phyloP scores from a whole-genome alignment of 1,140 invertebrate species.

The Cotesia typhae region DNA sequence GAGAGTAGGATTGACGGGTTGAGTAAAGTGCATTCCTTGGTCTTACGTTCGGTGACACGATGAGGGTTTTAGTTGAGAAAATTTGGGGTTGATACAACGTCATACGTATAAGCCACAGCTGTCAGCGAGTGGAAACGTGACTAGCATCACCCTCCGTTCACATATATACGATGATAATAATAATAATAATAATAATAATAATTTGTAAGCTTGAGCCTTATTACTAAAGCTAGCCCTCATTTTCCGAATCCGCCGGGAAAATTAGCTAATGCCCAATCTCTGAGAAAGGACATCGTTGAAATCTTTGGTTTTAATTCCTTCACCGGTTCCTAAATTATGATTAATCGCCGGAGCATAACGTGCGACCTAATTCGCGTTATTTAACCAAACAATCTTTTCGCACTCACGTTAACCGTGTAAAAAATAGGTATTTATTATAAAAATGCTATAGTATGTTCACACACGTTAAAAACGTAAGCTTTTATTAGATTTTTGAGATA shows the following conservation, averaged over 20 bases:
- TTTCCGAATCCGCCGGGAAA: too few species aligned
- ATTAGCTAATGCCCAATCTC: too few species aligned
- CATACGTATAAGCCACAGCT: constrained; percentile 67
- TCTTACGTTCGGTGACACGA: constrained; percentile 60
- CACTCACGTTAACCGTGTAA: too few species aligned
- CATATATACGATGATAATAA: constrained; percentile 64
- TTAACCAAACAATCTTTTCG: too few species aligned
- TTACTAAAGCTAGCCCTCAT: constrained; percentile 48
- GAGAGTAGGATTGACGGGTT: constrained; percentile 10
- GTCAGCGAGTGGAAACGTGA: constrained; percentile 65
- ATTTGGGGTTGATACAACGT: constrained; percentile 65
- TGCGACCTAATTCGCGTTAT: too few species aligned
- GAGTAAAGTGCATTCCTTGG: constrained; percentile 57
- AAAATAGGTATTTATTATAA: neutral
- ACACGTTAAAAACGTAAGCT: constrained; percentile 18
- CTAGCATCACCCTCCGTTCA: constrained; percentile 56
- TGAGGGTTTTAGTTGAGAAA: constrained; percentile 56
- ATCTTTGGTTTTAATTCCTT: constrained; percentile 19
- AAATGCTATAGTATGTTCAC: neutral
- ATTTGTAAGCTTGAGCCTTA: constrained; percentile 31
- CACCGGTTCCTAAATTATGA: constrained; percentile 8
- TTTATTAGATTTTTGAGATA: constrained; percentile 39
- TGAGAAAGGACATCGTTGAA: too few species aligned
- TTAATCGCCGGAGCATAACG: too few species aligned
- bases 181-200: constrained; percentile 61